phyloP scores from a whole-genome alignment of 2,888 invertebrate genomes.

The Leucoma salicis region DNA sequence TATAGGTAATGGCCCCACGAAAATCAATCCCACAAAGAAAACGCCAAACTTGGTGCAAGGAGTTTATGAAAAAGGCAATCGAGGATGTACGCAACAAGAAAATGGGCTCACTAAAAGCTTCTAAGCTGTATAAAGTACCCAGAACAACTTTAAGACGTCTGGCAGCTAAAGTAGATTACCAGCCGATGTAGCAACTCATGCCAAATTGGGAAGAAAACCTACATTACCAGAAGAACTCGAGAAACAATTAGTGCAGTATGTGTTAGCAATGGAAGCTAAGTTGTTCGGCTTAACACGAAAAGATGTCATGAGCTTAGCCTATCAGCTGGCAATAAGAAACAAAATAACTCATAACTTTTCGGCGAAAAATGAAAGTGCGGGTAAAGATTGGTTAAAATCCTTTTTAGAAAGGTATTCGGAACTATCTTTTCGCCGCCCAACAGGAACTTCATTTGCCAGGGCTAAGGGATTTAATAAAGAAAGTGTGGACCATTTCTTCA shows the following conservation, averaged over 20 bases:
- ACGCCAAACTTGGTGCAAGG: too few relatives aligned
- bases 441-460: not conserved
- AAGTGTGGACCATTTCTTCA: not conserved
- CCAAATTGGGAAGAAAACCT: constrained; percentile 12
- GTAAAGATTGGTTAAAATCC: not conserved
- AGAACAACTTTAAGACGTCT: too few relatives aligned
- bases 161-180: constrained; percentile 9
- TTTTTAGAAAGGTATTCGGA: not conserved
- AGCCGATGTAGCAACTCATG: constrained; percentile 2
- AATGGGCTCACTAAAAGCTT: too few relatives aligned
- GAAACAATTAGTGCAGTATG: constrained; percentile 10
- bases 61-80: too few relatives aligned
- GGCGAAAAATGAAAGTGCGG: not conserved
- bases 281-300: constrained; percentile 12
- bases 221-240: constrained; percentile 10
- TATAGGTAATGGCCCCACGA: too few relatives aligned
- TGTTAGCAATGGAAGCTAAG: constrained; percentile 10
- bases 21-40: too few relatives aligned
- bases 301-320: constrained; percentile 1
- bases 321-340: not conserved
- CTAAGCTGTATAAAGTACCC: too few relatives aligned
- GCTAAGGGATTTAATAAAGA: not conserved
- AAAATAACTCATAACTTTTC: not conserved
- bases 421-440: not conserved
- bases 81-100: too few relatives aligned